Evolutionary conservation across 2,113 vertebrate species (phyloP), one percentile per base, ranked within the genome.

Genomic region (Forbesichthys papilliferus): DNA sequence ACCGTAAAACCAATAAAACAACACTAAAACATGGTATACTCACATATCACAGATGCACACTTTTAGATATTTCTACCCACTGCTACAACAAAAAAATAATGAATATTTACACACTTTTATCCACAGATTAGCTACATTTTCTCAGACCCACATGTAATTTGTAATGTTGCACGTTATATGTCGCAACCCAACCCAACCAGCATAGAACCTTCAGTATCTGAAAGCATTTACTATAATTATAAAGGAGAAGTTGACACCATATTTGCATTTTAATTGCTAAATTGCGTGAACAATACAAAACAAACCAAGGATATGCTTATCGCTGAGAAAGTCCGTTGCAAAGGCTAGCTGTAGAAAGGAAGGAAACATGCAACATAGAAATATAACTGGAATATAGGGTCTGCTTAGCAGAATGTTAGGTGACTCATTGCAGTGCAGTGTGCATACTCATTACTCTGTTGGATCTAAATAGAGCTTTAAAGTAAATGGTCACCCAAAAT

Each of bases 401-500:
- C 52, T 61, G 64, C 61, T 77, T 74, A 56, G 76, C 55, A 51
- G 48, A 68, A 71, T 34, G 36, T 74, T 67, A 66, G 66, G 72
- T 82, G 68, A 77, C 73, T 81, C 74, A 73, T 81, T 81, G 74
- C 55, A 64, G 62, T 7, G 12, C 71, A n/a, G 46, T 65, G 74
- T 78, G 59, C 62, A 51, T 69, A 68, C 73, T 81, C 78, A 78
- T 86, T 86, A 87, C 71, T 81, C 66, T 84, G 58, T 64, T 66
- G 76, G 61, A 67, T 13, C 49, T 57, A 63, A 74, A 85, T 76
- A 73, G 56, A 60, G 57, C 68, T 78, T 64, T 68, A 84, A 72
- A 77, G 79, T 79, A 82, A 89, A 84, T 80, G 69, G 72, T 66
- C 67, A 60, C 57, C 60, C 64, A 69, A 78, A 81, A 78, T 51